A percentile compares a stretch with the other conserved stretches of the same genome.
Evolutionary conservation across 2,113 vertebrate species (phyloP).

Genomic region (Turnix velox): DNA sequence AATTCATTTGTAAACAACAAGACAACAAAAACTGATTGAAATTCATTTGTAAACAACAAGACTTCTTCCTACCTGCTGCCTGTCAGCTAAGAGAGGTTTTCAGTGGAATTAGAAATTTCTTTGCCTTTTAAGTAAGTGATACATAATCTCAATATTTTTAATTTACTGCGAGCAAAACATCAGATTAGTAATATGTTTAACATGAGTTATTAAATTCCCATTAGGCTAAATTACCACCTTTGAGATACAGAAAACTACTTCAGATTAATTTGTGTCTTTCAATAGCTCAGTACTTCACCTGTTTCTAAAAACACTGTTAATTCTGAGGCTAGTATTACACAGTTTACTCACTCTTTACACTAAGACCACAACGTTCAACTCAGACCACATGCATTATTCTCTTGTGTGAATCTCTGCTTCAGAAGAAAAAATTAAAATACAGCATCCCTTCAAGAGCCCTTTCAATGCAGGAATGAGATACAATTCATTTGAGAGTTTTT

Average conservation of each 20-base stretch:
- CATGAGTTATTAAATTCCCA: constrained; percentile 80
- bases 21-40: constrained; percentile 49
- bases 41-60: constrained; percentile 59
- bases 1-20: constrained; percentile 61
- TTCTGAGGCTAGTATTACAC: neutral
- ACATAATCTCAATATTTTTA: constrained; percentile 69
- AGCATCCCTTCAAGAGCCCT: neutral
- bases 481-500: neutral
- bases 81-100: constrained; percentile 42
- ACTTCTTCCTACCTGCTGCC: constrained; percentile 61
- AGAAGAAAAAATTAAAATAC: neutral
- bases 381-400: neutral
- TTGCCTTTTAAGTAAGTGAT: constrained; percentile 63
- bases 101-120: constrained; percentile 23
- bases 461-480: neutral
- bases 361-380: neutral
- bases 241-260: constrained; percentile 56
- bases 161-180: constrained; percentile 76
- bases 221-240: constrained; percentile 76
- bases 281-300: constrained; percentile 33
- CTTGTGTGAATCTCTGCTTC: neutral
- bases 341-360: neutral
- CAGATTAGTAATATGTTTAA: constrained; percentile 77
- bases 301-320: neutral
- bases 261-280: constrained; percentile 68